Evolutionary conservation across 2,797 vertebrate genomes (phyloP).

Genomic region (Thunnus albacares): DNA sequence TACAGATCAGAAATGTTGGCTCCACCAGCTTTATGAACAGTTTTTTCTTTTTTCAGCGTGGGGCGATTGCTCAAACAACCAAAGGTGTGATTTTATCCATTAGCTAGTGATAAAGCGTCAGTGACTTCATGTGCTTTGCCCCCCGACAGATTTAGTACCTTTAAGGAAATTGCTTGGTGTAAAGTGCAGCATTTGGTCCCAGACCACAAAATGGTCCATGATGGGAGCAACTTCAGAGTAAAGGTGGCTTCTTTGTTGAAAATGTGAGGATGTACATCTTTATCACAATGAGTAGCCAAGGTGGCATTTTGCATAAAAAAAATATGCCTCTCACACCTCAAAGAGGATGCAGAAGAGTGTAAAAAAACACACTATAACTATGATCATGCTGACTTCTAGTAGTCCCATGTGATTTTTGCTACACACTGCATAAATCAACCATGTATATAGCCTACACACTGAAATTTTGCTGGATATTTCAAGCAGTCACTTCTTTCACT

Average conservation of each 20-base stretch:
- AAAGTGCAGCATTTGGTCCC: constrained; percentile 44
- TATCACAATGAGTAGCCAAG: constrained; percentile 5
- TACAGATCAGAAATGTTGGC: not conserved
- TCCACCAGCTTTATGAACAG: not conserved
- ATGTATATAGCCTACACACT: not conserved
- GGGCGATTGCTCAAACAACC: constrained; percentile 33
- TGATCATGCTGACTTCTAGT: not conserved
- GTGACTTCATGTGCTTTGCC: constrained; percentile 37
- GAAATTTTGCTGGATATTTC: constrained; percentile 9
- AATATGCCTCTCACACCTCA: constrained; percentile 4
- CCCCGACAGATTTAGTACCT: constrained; percentile 32
- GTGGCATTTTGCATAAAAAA: not conserved
- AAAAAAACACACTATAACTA: not conserved
- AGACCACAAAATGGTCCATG: constrained; percentile 38
- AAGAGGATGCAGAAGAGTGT: constrained; percentile 6
- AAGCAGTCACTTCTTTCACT: not conserved
- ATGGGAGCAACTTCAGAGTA: constrained; percentile 17
- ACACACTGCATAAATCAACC: constrained; percentile 1
- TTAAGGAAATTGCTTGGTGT: not conserved
- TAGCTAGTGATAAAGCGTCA: constrained; percentile 23
- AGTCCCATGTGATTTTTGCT: not conserved
- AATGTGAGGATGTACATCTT: constrained; percentile 23
- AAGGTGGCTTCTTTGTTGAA: constrained; percentile 14
- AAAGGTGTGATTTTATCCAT: constrained; percentile 39
- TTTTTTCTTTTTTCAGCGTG: constrained; percentile 14